Conservation (phyloP, 2,113 vertebrate species). For the Apaloderma vittatum region DNA sequence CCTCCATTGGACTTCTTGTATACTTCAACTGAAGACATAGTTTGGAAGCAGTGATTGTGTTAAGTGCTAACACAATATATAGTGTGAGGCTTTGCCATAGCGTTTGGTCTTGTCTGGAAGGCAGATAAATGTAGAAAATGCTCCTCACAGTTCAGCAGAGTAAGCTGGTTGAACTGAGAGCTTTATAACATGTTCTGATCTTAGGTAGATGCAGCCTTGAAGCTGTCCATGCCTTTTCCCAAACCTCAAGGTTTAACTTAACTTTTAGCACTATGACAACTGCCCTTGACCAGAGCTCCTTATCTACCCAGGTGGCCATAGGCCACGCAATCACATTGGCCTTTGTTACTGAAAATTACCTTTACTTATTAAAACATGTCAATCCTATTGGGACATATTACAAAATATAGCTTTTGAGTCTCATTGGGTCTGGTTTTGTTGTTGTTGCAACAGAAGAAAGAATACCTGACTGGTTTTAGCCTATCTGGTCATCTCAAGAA, state of each 20-base stretch:
- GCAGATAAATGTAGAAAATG: neutral
- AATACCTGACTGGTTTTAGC: neutral
- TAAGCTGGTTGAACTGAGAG: neutral
- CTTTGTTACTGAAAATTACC: neutral
- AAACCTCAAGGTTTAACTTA: neutral
- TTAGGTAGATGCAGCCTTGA: neutral
- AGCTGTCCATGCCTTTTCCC: neutral
- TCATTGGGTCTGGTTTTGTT: neutral
- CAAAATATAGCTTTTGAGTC: neutral
- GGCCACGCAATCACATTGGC: neutral
- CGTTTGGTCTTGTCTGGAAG: neutral
- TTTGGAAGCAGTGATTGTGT: neutral
- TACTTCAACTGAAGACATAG: constrained; percentile 3
- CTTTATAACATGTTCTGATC: neutral
- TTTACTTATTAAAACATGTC: neutral
- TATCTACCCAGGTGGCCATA: neutral
- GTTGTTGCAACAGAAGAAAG: neutral
- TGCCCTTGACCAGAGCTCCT: neutral
- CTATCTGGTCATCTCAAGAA: neutral
- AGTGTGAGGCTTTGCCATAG: neutral
- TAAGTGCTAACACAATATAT: neutral
- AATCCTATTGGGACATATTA: neutral
- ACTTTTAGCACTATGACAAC: neutral
- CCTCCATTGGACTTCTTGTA: neutral
- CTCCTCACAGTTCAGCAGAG: neutral